Conservation (phyloP, 2,113 vertebrate species). For the Aleadryas rufinucha region DNA sequence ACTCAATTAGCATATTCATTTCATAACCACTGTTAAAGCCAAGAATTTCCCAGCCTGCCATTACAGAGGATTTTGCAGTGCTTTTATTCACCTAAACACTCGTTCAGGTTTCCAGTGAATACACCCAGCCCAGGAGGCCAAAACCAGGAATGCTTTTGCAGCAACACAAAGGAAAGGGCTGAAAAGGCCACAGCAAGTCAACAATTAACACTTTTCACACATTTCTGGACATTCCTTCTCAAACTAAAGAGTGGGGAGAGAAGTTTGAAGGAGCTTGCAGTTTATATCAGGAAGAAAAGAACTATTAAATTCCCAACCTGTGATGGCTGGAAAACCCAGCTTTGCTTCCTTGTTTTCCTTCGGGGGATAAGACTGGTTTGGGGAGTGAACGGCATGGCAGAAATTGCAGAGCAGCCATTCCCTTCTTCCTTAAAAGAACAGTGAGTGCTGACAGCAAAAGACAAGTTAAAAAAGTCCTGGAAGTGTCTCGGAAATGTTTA, state of each 20-base stretch:
- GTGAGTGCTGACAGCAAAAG: neutral
- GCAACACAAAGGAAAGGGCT: neutral
- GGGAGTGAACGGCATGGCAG: neutral
- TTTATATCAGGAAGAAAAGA: neutral
- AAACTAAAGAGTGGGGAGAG: neutral
- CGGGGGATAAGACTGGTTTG: neutral
- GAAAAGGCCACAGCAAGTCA: neutral
- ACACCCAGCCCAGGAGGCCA: neutral
- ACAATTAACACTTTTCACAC: neutral
- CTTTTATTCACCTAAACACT: neutral
- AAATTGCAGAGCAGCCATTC: neutral
- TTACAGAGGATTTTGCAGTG: neutral
- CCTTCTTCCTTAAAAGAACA: neutral
- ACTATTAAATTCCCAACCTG: neutral
- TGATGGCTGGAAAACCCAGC: neutral
- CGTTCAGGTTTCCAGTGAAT: neutral
- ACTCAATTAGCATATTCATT: neutral
- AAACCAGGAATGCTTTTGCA: neutral
- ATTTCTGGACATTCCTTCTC: neutral
- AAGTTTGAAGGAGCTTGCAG: neutral
- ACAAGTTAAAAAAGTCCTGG: neutral
- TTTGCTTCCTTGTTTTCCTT: neutral
- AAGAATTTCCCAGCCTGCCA: neutral
- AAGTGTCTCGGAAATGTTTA: neutral
- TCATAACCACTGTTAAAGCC: neutral